Percentiles rank a stretch among this genome's conserved stretches.
phyloP scores from a whole-genome alignment of 2,888 invertebrate genomes.

The Drosophila lutescens region DNA sequence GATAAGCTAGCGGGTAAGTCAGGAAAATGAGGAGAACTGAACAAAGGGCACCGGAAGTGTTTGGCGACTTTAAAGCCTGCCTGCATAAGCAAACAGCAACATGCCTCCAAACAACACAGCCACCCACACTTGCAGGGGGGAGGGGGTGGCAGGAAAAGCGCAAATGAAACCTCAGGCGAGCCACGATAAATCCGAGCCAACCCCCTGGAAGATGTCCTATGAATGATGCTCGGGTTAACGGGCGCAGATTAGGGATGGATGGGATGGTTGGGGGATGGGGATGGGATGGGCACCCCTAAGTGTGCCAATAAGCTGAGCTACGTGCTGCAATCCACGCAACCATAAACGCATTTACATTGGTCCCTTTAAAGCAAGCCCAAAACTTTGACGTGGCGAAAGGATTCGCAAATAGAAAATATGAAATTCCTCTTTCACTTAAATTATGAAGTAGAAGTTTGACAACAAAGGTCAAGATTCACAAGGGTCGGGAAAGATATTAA shows the following conservation, averaged over 20 bases:
- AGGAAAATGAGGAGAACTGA: not conserved
- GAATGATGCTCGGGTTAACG: conserved; percentile 32
- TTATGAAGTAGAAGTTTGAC: too few species aligned
- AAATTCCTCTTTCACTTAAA: too few species aligned
- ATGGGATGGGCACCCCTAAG: not conserved
- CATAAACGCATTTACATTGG: conserved; percentile 7
- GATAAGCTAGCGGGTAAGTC: not conserved
- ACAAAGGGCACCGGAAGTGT: conserved; percentile 4
- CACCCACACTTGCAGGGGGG: not conserved
- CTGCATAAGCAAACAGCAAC: conserved; percentile 55
- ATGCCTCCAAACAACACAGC: conserved; percentile 26
- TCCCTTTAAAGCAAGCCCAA: not conserved
- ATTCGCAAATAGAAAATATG: too few species aligned
- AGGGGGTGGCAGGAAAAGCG: conserved; percentile 42
- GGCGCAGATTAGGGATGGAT: conserved; percentile 1
- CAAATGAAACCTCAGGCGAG: conserved; percentile 60
- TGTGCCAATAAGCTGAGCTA: conserved; percentile 19
- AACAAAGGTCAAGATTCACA: too few species aligned
- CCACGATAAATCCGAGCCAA: conserved; percentile 41
- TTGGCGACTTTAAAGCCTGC: conserved; percentile 59
- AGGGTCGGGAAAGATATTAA: too few species aligned
- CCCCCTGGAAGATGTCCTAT: conserved; percentile 17
- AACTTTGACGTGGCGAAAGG: too few species aligned
- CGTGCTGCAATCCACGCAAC: conserved; percentile 22
- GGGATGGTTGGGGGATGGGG: not conserved